Percentiles rank a stretch among this genome's conserved stretches.
Evolutionary conservation across 1,140 invertebrate genomes (phyloP).

Genomic region (Cotesia glomerata): DNA sequence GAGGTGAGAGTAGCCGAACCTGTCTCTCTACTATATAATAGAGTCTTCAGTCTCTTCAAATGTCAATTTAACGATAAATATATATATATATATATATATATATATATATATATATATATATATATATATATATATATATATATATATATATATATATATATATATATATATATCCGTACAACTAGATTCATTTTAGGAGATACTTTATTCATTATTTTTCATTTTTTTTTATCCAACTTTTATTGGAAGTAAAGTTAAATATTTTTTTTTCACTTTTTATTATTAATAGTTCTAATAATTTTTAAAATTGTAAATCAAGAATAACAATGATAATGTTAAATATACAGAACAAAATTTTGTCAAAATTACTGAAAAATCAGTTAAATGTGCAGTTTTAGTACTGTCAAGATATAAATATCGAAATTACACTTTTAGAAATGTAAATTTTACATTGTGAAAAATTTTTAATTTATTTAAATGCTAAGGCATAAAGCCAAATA

Average conservation of each 20-base stretch:
- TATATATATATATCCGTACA: background rate
- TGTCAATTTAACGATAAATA: background rate
- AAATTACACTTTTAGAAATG: too few relatives aligned
- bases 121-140: too few relatives aligned
- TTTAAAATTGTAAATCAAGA: too few relatives aligned
- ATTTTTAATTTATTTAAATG: too few relatives aligned
- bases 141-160: background rate
- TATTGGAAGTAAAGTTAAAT: background rate
- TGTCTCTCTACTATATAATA: background rate
- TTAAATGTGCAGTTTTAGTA: too few relatives aligned
- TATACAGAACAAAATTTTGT: too few relatives aligned
- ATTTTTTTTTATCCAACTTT: too few relatives aligned
- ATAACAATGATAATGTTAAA: too few relatives aligned
- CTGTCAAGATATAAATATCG: too few relatives aligned
- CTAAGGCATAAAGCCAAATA: too few relatives aligned
- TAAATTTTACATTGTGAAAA: too few relatives aligned
- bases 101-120: background rate
- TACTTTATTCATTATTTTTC: slow-evolving; percentile 36
- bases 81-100: background rate
- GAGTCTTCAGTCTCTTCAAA: background rate
- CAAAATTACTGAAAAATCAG: too few relatives aligned
- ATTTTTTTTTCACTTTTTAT: background rate
- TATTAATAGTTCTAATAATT: background rate
- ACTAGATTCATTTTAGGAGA: slow-evolving; percentile 21
- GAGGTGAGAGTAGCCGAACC: slow-evolving; percentile 10